Evolutionary conservation across 2,888 invertebrate genomes (phyloP), one percentile per base, ranked within the genome.

Genomic region (Orthosia gothica): DNA sequence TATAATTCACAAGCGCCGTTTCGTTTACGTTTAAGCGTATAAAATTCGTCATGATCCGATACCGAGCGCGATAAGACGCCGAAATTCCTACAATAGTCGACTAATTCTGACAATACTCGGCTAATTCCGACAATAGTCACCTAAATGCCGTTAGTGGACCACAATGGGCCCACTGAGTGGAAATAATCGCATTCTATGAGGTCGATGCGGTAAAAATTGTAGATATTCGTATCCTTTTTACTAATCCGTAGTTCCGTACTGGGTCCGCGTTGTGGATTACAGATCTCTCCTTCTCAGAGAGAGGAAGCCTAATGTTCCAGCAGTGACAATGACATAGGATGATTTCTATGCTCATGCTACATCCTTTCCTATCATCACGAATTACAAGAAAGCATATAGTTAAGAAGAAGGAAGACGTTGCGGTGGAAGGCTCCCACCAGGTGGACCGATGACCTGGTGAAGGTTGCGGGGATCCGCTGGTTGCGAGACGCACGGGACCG

Each of bases 91-190:
- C 82, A 88, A 88, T 88, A 83, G 76, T 82, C 78, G 23, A 68
- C 84, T 83, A 89, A 83, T 79, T 84, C 72, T 77, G 74, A 82
- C 86, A 85, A 88, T 88, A 84, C 74, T 86, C 76, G 58, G 76
- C 77, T 80, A 83, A 83, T 84, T 82, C 26, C 68, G 63, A 75
- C 82, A 82, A 80, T 86, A 76, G 68, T 80, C 75, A 58, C 76
- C 69, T 70, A 76, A 69, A 71, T 73, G 65, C 89, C 88, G 88
- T 85, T 85, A 84, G 59, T 73, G 74, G 78, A 68, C 64, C 57
- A 89, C 89, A 89, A 90, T 86, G 61, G 87, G 71, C 23, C 70
- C 74, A 79, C 77, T 77, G 84, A 79, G 88, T 87, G 90, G 87
- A 90, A 89, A 89, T 85, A 89, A 89, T 87, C 78, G 87, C 63